Evolutionary conservation across 2,797 vertebrate species (phyloP).

Genomic region (Notoglanidium macrostoma): DNA sequence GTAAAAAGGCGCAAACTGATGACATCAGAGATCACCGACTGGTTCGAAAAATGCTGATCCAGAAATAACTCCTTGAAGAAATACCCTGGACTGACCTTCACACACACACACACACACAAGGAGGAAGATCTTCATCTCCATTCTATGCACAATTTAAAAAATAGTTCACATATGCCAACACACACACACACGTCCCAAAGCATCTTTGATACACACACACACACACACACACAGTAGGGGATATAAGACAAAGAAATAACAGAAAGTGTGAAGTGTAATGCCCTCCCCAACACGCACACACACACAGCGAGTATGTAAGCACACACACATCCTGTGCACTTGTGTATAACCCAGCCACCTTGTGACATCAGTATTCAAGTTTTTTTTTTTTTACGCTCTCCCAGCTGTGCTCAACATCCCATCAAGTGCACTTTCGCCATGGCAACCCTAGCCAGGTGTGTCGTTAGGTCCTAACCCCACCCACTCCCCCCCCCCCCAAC

Average conservation of each 20-base stretch:
- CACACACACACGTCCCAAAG: background rate
- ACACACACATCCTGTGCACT: constrained; percentile 31
- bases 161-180: background rate
- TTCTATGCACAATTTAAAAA: background rate
- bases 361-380: constrained; percentile 31
- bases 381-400: background rate
- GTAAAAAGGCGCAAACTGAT: background rate
- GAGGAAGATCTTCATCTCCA: background rate
- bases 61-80: background rate
- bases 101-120: background rate
- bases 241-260: constrained; percentile 11
- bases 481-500: constrained; percentile 1
- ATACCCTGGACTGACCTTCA: background rate
- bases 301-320: background rate
- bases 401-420: constrained; percentile 40
- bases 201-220: background rate
- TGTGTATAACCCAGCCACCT: constrained; percentile 11
- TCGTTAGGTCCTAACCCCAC: constrained; percentile 25
- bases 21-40: background rate
- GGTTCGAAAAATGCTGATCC: background rate
- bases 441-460: constrained; percentile 31
- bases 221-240: background rate
- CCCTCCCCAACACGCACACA: constrained; percentile 1
- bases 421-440: constrained; percentile 21
- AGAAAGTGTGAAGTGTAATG: constrained; percentile 3